These are phyloP conservation scores for Cyphomyrus discorhynchus DNA, from an alignment of 2,113 vertebrate species.

Conservation along the genomic window DNA sequence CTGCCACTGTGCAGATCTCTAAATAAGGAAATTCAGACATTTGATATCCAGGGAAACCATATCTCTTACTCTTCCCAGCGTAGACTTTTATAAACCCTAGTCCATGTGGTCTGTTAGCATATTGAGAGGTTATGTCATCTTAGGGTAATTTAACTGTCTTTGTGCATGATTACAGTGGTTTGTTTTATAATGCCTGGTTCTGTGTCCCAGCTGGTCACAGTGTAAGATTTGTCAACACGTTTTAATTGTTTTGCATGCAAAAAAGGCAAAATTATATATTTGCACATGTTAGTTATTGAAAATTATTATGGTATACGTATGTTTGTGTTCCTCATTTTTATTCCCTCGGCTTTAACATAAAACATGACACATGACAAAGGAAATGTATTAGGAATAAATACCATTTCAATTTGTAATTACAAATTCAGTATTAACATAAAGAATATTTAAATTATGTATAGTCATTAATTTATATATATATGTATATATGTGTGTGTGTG, in stretches of 20 bases:
- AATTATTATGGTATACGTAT: background rate
- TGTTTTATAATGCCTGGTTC: background rate
- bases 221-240: background rate
- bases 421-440: background rate
- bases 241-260: background rate
- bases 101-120: constrained; percentile 2
- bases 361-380: background rate
- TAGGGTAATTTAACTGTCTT: background rate
- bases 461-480: background rate
- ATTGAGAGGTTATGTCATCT: background rate
- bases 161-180: background rate
- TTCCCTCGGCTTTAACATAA: background rate
- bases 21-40: constrained; percentile 11
- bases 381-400: background rate
- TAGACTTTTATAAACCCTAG: background rate
- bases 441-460: background rate
- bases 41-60: background rate
- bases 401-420: background rate
- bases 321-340: background rate
- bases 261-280: constrained; percentile 6
- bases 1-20: background rate
- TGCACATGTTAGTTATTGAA: background rate
- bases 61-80: background rate
- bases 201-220: background rate
- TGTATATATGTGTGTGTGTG: too few relatives aligned